Evolutionary conservation across 35 echinoderm and acorn worm species (phyloP).

Genomic region (Diadema setosum): DNA sequence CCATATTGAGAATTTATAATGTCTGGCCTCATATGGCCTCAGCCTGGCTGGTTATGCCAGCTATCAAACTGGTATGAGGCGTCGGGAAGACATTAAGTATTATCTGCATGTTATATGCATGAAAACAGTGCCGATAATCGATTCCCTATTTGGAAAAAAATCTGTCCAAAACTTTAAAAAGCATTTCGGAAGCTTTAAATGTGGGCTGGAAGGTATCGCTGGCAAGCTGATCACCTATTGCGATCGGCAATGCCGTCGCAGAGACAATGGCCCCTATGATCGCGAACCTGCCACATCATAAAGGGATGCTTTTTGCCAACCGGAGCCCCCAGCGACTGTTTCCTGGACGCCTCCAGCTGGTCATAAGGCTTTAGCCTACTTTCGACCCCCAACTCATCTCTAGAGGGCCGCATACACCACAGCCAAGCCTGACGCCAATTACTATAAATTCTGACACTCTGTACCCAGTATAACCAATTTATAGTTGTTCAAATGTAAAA

Average conservation of each 20-base stretch:
- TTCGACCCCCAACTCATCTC: neutral
- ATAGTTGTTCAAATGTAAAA: no score
- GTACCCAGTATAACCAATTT: no score
- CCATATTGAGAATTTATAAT: neutral
- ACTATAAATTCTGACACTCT: no score
- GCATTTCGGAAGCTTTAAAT: neutral
- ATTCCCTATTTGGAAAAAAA: neutral
- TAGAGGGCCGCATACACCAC: neutral
- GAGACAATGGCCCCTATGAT: neutral
- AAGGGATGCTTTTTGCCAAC: neutral
- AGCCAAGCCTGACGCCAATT: neutral
- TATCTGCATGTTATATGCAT: neutral
- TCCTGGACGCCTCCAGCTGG: neutral
- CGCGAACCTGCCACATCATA: neutral
- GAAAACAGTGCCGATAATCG: neutral
- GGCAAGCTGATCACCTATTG: neutral
- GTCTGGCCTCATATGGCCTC: neutral
- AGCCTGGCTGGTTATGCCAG: neutral
- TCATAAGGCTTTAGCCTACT: neutral
- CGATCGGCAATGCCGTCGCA: neutral
- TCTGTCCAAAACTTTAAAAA: neutral
- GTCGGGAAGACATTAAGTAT: neutral
- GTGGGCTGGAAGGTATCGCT: neutral
- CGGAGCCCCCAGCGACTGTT: neutral
- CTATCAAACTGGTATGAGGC: neutral